Evolutionary conservation across 2,113 vertebrate species (phyloP).

Genomic region (Papio anubis): DNA sequence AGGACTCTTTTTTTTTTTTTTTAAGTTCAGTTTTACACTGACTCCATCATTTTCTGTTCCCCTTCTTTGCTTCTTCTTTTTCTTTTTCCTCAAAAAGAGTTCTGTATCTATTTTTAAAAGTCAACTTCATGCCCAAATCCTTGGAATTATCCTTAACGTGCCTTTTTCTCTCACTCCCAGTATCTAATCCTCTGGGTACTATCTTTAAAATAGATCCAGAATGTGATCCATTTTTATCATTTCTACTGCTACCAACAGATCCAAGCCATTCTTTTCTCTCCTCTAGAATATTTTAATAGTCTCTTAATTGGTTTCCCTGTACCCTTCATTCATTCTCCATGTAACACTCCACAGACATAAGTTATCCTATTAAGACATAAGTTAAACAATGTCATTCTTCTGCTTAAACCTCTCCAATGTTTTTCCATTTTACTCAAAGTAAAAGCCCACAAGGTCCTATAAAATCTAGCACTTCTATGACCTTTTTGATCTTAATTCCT

Average conservation of each 20-base stretch:
- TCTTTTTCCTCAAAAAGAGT: too few relatives aligned
- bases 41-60: too few relatives aligned
- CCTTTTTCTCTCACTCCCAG: not conserved
- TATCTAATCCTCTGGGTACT: not conserved
- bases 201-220: not conserved
- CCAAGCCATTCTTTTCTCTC: not conserved
- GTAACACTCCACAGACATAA: not conserved
- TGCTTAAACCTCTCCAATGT: not conserved
- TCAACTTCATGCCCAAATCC: not conserved
- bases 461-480: not conserved
- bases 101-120: not conserved
- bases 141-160: not conserved
- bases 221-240: not conserved
- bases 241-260: not conserved
- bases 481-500: not conserved
- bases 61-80: too few relatives aligned
- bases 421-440: not conserved
- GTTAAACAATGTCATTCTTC: not conserved
- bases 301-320: not conserved
- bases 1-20: not conserved
- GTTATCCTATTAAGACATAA: not conserved
- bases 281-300: not conserved
- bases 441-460: not conserved
- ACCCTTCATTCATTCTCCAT: not conserved
- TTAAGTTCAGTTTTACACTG: not conserved